Evolutionary conservation across 1,140 invertebrate genomes (phyloP), one percentile per base, ranked within the genome.

Genomic region (Sitophilus oryzae): DNA sequence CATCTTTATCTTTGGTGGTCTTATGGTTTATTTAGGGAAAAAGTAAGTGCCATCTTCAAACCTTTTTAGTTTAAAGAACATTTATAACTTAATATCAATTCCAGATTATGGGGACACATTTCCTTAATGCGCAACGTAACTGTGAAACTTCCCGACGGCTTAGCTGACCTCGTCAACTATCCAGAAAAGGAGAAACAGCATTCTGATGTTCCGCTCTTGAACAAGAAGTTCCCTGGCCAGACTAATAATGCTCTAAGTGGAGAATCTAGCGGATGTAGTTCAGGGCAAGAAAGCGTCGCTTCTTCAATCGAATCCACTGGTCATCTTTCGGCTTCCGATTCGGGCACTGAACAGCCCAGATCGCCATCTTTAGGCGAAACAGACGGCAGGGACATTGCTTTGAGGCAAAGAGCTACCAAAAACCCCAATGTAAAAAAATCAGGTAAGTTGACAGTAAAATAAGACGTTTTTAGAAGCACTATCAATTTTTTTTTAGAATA

Each of bases 211-310:
- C 61, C 64, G 22, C 53, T 65, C 36, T 59, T 72, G 4, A 52
- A 65, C 70, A 71, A 76, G 68, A 70, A 71, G 73, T 65, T 71
- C 45, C 65, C 22, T 73, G 76, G 40, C n/a, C 36, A 41, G 18
- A 19, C 9, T 10, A 69, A 66, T 15, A 71, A 68, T 37, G 72
- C 73, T 37, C n/a, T n/a, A n/a, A 77, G 75, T 45, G 75, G 74
- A 2, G 79, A 81, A 60, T 78, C 77, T 0, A 79, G 77, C 54
- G 78, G 77, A 14, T 79, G 78, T 48, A 77, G 77, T 16, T 79
- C 74, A 34, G 79, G 74, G 2, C 76, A 79, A 45, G 79, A 79
- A 45, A 79, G 78, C 18, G 75, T 79, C 1, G 77, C 77, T 1
- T 80, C 78, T 3, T 80, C 78, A 0, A 52, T 78, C 0, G 78